These are phyloP conservation scores for Ceyx cyanopectus DNA, from an alignment of 2,113 vertebrate genomes.

Conservation along the genomic window DNA sequence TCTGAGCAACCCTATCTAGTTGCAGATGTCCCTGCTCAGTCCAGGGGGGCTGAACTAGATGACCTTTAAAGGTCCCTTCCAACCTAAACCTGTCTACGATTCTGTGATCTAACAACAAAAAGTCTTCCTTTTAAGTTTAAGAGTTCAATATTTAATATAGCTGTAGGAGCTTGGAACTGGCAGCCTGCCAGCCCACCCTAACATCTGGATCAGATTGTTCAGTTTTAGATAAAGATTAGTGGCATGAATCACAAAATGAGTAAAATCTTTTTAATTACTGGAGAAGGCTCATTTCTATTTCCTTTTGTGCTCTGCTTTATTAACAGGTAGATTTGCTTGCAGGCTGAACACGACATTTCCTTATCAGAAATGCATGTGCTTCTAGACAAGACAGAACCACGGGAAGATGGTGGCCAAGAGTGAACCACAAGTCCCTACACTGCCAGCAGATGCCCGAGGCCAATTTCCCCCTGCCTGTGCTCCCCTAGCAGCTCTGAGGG, in stretches of 20 bases:
- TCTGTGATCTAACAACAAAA: background rate
- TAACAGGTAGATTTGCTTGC: background rate
- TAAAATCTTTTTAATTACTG: background rate
- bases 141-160: background rate
- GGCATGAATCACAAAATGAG: background rate
- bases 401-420: background rate
- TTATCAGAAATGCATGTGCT: fast-evolving
- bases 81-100: background rate
- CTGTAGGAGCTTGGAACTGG: background rate
- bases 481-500: background rate
- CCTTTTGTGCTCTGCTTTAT: background rate
- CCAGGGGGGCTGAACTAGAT: background rate
- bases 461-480: background rate
- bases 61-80: background rate
- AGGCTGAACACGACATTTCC: background rate
- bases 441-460: background rate
- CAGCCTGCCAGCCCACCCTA: background rate
- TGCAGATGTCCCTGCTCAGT: background rate
- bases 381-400: background rate
- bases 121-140: background rate
- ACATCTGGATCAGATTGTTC: conserved; percentile 50
- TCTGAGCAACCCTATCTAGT: background rate
- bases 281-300: background rate
- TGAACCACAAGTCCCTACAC: background rate
- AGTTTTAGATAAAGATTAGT: conserved; percentile 18